Base-by-base conservation (phyloP, 2,797 vertebrate genomes). In the Capromys pilorides region DNA sequence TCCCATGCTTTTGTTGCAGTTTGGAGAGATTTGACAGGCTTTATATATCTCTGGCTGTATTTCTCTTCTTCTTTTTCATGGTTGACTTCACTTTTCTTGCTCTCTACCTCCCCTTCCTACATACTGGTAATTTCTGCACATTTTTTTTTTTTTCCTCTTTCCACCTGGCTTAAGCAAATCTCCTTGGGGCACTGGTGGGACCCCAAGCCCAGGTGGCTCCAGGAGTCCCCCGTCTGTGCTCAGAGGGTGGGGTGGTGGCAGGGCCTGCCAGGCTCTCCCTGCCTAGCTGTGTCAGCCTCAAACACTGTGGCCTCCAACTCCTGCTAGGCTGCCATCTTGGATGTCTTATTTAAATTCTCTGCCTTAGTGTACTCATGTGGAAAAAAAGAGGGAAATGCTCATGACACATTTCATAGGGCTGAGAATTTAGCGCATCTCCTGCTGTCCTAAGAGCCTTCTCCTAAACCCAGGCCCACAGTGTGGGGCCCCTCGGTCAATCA, bases 61-160 rank as follows among this genome's bases (percentile, higher is more conserved):
- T 99, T 96, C 98, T 98, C 11, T 98, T 98, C 98, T 98, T 98
- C 98, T 99, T 99, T 98, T 98, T 98, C 89, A 98, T 98, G 93
- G 98, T 99, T 89, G 99, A 99, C 97, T 98, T 98, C 94, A 95
- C 98, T 95, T 96, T 98, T 97, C 98, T 98, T 97, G 98, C 98
- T 82, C 98, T 98, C 95, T 98, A 98, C 95, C 98, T 16, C 96
- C 98, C 33, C 97, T 98, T 97, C 97, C 97, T 94, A 98, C 98
- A 96, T 98, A 98, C 96, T 98, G 98, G 81, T 98, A 98, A 98
- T 98, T 96, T 94, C 78, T 83, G 94, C 49, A 85, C 3, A 61
- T 59, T 88, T 57, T 62, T 94, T 82, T 87, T 90, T 87, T 79
- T 88, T 80, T 87, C 89, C 59, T 88, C 93, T 61, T 91, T 97